Percentiles rank a stretch among this genome's conserved stretches.
phyloP scores from a whole-genome alignment of 2,888 invertebrate species.

The Parnassius glacialis region DNA sequence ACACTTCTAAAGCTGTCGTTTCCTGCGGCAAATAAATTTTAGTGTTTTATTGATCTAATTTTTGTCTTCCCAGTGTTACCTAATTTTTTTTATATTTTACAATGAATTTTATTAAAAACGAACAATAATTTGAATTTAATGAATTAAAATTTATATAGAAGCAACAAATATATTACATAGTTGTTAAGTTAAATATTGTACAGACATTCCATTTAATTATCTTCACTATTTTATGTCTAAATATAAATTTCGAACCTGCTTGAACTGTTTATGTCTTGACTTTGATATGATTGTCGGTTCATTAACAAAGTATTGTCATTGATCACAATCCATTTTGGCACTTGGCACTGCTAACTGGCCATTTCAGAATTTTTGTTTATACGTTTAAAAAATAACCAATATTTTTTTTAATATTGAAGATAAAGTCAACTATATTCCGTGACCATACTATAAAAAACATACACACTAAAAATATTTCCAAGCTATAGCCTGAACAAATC shows the following conservation, averaged over 20 bases:
- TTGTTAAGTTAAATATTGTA: constrained; percentile 23
- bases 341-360: too few relatives aligned
- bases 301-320: neutral
- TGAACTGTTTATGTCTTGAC: neutral
- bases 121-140: neutral
- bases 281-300: neutral
- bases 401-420: too few relatives aligned
- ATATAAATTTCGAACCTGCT: constrained; percentile 2
- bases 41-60: constrained; percentile 14
- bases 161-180: constrained; percentile 6
- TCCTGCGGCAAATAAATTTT: neutral
- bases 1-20: too few relatives aligned
- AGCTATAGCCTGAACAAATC: neutral
- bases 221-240: constrained; percentile 19
- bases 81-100: constrained; percentile 5
- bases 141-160: neutral
- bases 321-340: too few relatives aligned
- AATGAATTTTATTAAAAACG: constrained; percentile 12
- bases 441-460: neutral
- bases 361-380: too few relatives aligned
- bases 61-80: constrained; percentile 24
- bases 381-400: too few relatives aligned
- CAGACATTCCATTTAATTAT: constrained; percentile 25
- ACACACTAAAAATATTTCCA: neutral
- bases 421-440: too few relatives aligned